A percentile compares a stretch with the other conserved stretches of the same genome.
Conservation (phyloP, 2,888 invertebrate genomes). For the Plagodis dolabraria region DNA sequence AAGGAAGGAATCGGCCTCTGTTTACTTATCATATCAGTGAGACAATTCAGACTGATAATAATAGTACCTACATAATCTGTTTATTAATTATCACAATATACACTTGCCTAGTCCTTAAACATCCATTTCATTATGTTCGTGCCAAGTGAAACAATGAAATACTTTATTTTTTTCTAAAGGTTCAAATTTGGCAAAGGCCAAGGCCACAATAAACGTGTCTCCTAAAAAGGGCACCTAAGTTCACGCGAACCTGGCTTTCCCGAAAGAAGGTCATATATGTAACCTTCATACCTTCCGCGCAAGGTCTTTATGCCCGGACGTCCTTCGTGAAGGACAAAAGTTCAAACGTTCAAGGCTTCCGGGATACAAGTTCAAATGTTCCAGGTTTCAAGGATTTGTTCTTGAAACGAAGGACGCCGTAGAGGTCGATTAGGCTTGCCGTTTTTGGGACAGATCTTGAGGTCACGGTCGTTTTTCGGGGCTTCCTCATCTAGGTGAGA, state of each 20-base stretch:
- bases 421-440: background rate
- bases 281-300: background rate
- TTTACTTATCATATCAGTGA: too few species aligned
- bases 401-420: slow-evolving; percentile 1
- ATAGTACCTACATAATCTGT: too few species aligned
- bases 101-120: too few species aligned
- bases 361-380: slow-evolving; percentile 6
- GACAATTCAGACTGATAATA: too few species aligned
- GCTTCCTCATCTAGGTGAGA: background rate
- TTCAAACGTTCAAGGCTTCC: slow-evolving; percentile 15
- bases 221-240: slow-evolving; percentile 14
- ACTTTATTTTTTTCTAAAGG: too few species aligned
- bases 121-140: too few species aligned
- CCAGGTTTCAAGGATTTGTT: slow-evolving; percentile 10
- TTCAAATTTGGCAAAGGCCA: background rate
- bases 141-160: too few species aligned
- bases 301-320: slow-evolving; percentile 3
- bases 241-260: slow-evolving; percentile 15
- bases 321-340: slow-evolving; percentile 18
- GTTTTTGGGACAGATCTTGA: slow-evolving; percentile 6
- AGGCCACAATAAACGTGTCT: slow-evolving; percentile 2
- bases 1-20: too few species aligned
- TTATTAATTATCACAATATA: too few species aligned
- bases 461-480: slow-evolving; percentile 11
- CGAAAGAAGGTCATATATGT: slow-evolving; percentile 2